Conservation (phyloP, 2,113 vertebrate species). For the Neodontobutis hainanensis region DNA sequence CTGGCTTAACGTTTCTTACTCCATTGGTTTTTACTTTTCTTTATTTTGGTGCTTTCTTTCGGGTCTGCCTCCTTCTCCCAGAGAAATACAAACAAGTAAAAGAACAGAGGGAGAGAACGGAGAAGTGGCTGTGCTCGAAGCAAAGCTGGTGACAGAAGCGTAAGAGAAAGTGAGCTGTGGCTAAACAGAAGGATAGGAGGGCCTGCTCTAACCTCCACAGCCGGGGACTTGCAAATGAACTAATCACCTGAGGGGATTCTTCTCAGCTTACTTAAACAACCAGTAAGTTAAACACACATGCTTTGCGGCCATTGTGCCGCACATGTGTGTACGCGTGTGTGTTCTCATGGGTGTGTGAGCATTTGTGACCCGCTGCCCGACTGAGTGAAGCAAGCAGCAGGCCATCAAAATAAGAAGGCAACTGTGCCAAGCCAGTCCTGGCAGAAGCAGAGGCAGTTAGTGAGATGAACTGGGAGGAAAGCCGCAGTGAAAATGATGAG, state of each 20-base stretch:
- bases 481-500: slow-evolving; percentile 42
- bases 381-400: slow-evolving; percentile 63
- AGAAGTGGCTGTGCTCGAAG: slow-evolving; percentile 2
- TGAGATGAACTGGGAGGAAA: slow-evolving; percentile 57
- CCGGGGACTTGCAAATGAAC: slow-evolving; percentile 69
- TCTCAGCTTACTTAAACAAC: slow-evolving; percentile 78
- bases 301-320: slow-evolving; percentile 40
- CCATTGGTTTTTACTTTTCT: slow-evolving; percentile 25
- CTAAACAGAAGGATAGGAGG: slow-evolving; percentile 21
- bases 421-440: slow-evolving; percentile 64
- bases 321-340: slow-evolving; percentile 17
- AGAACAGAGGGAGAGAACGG: slow-evolving; percentile 1
- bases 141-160: slow-evolving; percentile 23
- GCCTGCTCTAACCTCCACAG: slow-evolving; percentile 35
- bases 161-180: slow-evolving; percentile 22
- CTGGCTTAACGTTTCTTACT: slow-evolving; percentile 62
- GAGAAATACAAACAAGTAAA: slow-evolving; percentile 61
- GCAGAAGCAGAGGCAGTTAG: slow-evolving; percentile 56
- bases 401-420: slow-evolving; percentile 67
- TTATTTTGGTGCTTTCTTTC: not conserved
- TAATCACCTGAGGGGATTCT: slow-evolving; percentile 78
- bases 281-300: slow-evolving; percentile 74
- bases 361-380: slow-evolving; percentile 66
- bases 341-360: slow-evolving; percentile 45
- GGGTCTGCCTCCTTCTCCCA: slow-evolving; percentile 23